Evolutionary conservation across 2,888 invertebrate species (phyloP).

Genomic region (Phaonia tiefii): DNA sequence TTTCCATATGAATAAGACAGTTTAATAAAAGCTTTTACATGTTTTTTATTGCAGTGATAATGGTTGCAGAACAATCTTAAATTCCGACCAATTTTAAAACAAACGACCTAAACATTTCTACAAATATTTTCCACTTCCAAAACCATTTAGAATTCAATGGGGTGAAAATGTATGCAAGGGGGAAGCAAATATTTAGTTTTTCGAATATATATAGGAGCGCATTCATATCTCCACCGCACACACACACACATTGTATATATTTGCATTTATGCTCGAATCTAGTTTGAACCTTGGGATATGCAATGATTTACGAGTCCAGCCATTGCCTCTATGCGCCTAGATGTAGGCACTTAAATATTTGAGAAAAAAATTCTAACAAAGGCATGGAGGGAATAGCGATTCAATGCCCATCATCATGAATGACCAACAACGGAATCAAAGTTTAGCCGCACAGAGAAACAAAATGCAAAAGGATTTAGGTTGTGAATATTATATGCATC

Average conservation of each 20-base stretch:
- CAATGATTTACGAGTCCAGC: conserved; percentile 52
- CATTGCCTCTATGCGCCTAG: conserved; percentile 57
- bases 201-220: conserved; percentile 17
- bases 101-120: neutral
- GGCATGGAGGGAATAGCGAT: neutral
- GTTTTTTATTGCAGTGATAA: neutral
- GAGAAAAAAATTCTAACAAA: conserved; percentile 10
- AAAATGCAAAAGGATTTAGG: too few species aligned
- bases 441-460: neutral
- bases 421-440: neutral
- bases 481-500: too few species aligned
- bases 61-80: neutral
- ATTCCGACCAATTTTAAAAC: neutral
- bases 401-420: neutral
- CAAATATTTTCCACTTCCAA: neutral
- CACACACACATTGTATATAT: too few species aligned
- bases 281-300: conserved; percentile 42
- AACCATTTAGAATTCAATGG: neutral
- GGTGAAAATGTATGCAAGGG: neutral
- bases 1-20: too few species aligned
- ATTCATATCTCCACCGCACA: too few species aligned
- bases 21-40: too few species aligned
- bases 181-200: neutral
- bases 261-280: neutral
- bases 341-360: conserved; percentile 59